These are phyloP conservation scores for Prorops nasuta DNA, from an alignment of 1,140 invertebrate genomes.

Conservation along the genomic window DNA sequence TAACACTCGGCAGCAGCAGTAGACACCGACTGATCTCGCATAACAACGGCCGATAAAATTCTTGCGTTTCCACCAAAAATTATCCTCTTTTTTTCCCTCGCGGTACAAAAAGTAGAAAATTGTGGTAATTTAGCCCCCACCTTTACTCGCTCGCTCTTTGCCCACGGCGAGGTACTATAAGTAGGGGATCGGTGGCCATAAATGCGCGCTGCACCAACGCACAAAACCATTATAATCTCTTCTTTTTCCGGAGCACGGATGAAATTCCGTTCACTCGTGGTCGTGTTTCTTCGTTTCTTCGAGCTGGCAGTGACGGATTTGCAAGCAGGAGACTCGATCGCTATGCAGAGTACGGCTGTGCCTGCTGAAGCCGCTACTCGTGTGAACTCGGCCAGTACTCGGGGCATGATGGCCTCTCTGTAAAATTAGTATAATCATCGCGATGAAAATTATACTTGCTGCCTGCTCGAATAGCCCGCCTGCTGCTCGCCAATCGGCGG, in stretches of 20 bases:
- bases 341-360: slow-evolving; percentile 23
- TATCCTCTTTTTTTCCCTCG: slow-evolving; percentile 46
- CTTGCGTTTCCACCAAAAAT: slow-evolving; percentile 56
- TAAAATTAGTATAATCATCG: slow-evolving; percentile 47
- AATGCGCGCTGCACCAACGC: no score
- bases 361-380: slow-evolving; percentile 22
- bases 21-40: slow-evolving; percentile 53
- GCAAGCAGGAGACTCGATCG: no score
- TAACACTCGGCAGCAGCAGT: slow-evolving; percentile 51
- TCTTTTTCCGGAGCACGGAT: no score
- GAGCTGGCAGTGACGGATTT: no score
- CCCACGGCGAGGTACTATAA: slow-evolving; percentile 18
- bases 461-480: slow-evolving; percentile 41
- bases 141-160: slow-evolving; percentile 24
- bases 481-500: slow-evolving; percentile 33
- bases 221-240: no score
- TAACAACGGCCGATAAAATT: slow-evolving; percentile 54
- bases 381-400: slow-evolving; percentile 32
- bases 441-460: slow-evolving; percentile 43
- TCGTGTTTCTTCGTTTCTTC: no score
- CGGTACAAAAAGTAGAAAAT: slow-evolving; percentile 52
- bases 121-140: slow-evolving; percentile 52
- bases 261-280: no score
- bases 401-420: slow-evolving; percentile 35
- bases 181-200: no score